Evolutionary conservation across 2,113 vertebrate species (phyloP).

Genomic region (Ramphastos sulfuratus): DNA sequence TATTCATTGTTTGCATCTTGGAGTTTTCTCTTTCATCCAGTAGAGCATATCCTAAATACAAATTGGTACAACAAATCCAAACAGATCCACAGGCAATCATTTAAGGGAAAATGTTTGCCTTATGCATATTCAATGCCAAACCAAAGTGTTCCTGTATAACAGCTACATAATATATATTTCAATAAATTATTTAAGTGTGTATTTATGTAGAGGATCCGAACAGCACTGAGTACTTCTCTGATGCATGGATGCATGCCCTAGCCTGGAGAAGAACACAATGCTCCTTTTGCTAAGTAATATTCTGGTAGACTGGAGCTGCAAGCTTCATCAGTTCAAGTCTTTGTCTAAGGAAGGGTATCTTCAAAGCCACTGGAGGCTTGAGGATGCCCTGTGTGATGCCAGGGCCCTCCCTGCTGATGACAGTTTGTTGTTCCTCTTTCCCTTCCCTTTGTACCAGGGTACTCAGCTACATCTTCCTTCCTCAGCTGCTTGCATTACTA

Average conservation of each 20-base stretch:
- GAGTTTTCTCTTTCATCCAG: background rate
- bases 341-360: background rate
- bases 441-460: background rate
- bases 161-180: slow-evolving; percentile 43
- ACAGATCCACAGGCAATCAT: slow-evolving; percentile 40
- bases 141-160: slow-evolving; percentile 20
- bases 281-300: background rate
- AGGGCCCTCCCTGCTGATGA: background rate
- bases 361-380: background rate
- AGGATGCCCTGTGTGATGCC: background rate
- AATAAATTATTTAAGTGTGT: slow-evolving; percentile 47
- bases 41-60: background rate
- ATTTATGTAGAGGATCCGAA: slow-evolving; percentile 11
- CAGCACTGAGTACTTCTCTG: background rate
- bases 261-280: background rate
- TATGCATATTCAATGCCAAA: slow-evolving; percentile 50
- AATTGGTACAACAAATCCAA: slow-evolving; percentile 31
- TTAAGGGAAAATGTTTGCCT: slow-evolving; percentile 39
- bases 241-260: background rate
- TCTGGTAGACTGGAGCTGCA: background rate
- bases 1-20: background rate
- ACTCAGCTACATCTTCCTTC: background rate
- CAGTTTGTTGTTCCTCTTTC: background rate
- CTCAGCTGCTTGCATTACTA: background rate
- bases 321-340: background rate